A percentile compares a stretch with the other conserved stretches of the same genome.
These are phyloP conservation scores for Genyomyrus donnyi DNA, from an alignment of 2,113 vertebrate species.

Conservation along the genomic window DNA sequence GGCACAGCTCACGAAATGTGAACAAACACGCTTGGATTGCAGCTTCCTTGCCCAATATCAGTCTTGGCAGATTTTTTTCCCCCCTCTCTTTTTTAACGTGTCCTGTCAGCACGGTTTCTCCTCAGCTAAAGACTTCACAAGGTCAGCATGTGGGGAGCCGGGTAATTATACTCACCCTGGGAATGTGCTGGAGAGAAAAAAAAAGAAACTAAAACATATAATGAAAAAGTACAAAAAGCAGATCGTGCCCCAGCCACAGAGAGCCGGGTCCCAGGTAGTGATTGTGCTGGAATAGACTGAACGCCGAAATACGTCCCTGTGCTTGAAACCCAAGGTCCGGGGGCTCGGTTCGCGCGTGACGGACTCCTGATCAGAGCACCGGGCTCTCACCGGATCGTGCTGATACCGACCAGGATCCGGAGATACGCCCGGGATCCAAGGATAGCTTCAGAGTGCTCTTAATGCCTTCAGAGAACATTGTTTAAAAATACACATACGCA, in stretches of 20 bases:
- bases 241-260: neutral
- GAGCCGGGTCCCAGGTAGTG: neutral
- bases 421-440: neutral
- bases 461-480: neutral
- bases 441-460: neutral
- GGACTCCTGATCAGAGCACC: neutral
- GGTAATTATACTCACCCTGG: neutral
- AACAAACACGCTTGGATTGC: conserved; percentile 5
- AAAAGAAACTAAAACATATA: neutral
- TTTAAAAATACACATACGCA: neutral
- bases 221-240: conserved; percentile 1
- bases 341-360: neutral
- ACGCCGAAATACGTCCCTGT: neutral
- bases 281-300: neutral
- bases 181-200: neutral
- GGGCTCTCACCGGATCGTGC: neutral
- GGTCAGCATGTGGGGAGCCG: neutral
- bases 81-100: neutral
- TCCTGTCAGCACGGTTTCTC: neutral
- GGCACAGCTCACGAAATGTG: neutral
- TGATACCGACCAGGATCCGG: neutral
- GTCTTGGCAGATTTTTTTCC: neutral
- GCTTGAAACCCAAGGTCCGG: neutral
- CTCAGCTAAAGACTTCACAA: conserved; percentile 7
- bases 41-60: neutral